Base-by-base conservation (phyloP, 1,140 invertebrate species). In the Leptinotarsa texana region DNA sequence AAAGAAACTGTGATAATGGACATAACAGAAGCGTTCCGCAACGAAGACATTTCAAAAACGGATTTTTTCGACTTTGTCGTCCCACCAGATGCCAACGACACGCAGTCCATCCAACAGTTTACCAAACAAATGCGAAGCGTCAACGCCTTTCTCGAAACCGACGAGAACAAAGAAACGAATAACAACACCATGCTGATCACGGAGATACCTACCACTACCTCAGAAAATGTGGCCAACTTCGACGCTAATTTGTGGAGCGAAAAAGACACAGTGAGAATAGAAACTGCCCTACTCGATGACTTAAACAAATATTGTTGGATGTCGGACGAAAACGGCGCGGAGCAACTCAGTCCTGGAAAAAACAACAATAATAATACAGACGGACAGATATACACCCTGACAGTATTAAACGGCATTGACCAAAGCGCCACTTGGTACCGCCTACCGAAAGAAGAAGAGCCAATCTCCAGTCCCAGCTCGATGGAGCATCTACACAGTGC, bases 61-160 rank as follows among this genome's bases (percentile, higher is more conserved):
- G 94, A 95, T 85, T 95, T 94, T 87, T 95, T 94, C 86, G 93
- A 95, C 83, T 94, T 95, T 85, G 93, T 94, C 61, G 92, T 93
- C n/a, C 92, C 92, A 5, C 92, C 93, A 79, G 92, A 89, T 84
- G 88, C 83, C 84, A 91, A 85, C 84, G 90, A 88, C 82, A 87
- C 84, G 62, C 89, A 89, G 77, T 88, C 88, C 80, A 88, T 89
- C 79, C 87, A 89, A 81, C 88, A 89, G 80, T 90, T 89, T 82
- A 88, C 89, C 78, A 88, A 89, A 83, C 89, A 90, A 83, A 89
- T 90, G 89, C 86, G 88, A 74, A 88, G 86, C 72, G 88, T 90
- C 42, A 89, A 89, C 85, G 88, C 88, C 75, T 90, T 89, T 84
- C 86, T 89, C 83, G 87, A 87, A 6, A 80, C 83, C 48, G 89